A percentile compares a stretch with the other conserved stretches of the same genome.
Evolutionary conservation across 2,113 vertebrate genomes (phyloP).

Genomic region (Ptyas mucosa): DNA sequence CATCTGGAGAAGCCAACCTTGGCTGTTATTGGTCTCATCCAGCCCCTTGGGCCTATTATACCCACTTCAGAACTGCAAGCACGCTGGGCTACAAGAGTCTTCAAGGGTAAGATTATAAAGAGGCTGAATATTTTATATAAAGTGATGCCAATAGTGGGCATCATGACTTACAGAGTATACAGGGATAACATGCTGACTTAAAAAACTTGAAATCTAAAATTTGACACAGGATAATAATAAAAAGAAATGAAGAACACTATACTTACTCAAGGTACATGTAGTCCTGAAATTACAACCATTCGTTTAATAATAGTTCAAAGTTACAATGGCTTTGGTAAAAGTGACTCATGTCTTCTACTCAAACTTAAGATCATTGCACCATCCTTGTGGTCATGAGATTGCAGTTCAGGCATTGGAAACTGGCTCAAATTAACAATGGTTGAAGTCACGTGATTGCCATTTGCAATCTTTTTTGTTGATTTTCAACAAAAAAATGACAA

Average conservation of each 20-base stretch:
- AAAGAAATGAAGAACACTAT: background rate
- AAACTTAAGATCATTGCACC: background rate
- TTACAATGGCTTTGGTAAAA: background rate
- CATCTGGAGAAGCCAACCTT: slow-evolving; percentile 73
- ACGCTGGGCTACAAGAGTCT: slow-evolving; percentile 78
- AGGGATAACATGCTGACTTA: background rate
- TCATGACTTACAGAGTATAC: background rate
- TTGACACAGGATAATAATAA: background rate
- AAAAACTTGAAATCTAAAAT: background rate
- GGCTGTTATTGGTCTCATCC: slow-evolving; percentile 75
- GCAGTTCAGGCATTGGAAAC: background rate
- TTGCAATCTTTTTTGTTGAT: no score
- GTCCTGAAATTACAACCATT: background rate
- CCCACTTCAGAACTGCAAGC: slow-evolving; percentile 80
- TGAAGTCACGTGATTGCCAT: no score
- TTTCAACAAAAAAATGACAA: no score
- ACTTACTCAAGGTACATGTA: background rate
- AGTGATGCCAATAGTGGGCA: background rate
- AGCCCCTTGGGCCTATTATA: slow-evolving; percentile 72
- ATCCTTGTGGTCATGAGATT: background rate
- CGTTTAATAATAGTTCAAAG: background rate
- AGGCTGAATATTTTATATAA: background rate
- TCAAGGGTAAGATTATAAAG: slow-evolving; percentile 68
- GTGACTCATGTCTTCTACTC: background rate
- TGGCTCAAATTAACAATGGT: background rate